phyloP scores from a whole-genome alignment of 2,797 vertebrate species.

The Austrolebias charrua region DNA sequence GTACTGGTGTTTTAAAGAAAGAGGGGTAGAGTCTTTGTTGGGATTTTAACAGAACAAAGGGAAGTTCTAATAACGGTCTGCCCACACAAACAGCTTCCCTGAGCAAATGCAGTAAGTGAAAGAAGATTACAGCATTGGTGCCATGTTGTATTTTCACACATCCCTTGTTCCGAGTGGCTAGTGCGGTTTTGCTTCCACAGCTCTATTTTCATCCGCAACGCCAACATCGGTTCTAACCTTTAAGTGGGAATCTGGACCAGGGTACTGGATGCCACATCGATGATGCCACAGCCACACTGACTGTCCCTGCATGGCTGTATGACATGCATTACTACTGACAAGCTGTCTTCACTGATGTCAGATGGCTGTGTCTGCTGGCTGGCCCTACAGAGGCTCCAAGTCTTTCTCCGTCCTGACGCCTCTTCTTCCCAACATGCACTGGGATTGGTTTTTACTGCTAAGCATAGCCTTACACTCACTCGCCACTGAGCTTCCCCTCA shows the following conservation, averaged over 20 bases:
- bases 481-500: constrained; percentile 39
- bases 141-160: constrained; percentile 60
- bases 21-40: constrained; percentile 37
- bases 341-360: constrained; percentile 70
- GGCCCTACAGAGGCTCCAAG: constrained; percentile 60
- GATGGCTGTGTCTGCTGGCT: constrained; percentile 54
- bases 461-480: constrained; percentile 48
- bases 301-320: constrained; percentile 47
- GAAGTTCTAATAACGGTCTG: constrained; percentile 62
- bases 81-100: constrained; percentile 58
- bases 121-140: constrained; percentile 64
- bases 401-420: constrained; percentile 65
- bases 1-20: constrained; percentile 42
- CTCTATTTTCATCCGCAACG: constrained; percentile 57
- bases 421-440: constrained; percentile 66
- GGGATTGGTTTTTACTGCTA: constrained; percentile 55
- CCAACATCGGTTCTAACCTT: constrained; percentile 65
- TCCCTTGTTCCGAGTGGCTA: constrained; percentile 43
- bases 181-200: constrained; percentile 35
- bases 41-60: constrained; percentile 63
- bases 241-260: constrained; percentile 50
- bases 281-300: constrained; percentile 47
- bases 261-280: constrained; percentile 64
- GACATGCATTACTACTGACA: constrained; percentile 73
- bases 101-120: constrained; percentile 54